A percentile compares a stretch with the other conserved stretches of the same genome.
These are phyloP conservation scores for Nothura maculosa DNA, from an alignment of 2,797 vertebrate genomes.

Conservation along the genomic window DNA sequence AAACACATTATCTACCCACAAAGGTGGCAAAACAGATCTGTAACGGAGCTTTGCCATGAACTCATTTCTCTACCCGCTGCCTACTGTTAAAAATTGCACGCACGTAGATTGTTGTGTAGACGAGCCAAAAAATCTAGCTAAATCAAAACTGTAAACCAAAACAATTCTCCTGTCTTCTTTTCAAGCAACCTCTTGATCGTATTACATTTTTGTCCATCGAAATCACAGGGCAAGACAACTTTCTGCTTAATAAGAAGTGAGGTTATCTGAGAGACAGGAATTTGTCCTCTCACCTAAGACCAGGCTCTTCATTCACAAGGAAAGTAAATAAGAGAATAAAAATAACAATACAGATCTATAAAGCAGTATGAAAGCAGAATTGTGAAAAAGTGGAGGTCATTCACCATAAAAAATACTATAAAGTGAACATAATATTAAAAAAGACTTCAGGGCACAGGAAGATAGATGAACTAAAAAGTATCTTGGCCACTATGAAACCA, in stretches of 20 bases:
- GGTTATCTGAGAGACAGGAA: background rate
- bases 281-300: background rate
- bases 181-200: background rate
- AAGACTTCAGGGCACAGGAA: background rate
- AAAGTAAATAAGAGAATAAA: background rate
- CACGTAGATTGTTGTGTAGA: background rate
- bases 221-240: background rate
- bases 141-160: background rate
- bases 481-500: slow-evolving; percentile 27
- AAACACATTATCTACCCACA: accelerated
- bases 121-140: background rate
- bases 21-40: background rate
- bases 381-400: background rate
- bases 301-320: background rate
- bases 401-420: background rate
- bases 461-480: slow-evolving; percentile 44
- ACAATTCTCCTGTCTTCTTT: background rate
- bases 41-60: background rate
- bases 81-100: background rate
- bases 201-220: background rate
- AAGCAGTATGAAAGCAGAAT: background rate
- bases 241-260: background rate
- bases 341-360: background rate
- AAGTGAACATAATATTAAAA: background rate
- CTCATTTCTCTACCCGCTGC: background rate